phyloP scores from a whole-genome alignment of 2,888 invertebrate genomes.

The Cheilosia variabilis region DNA sequence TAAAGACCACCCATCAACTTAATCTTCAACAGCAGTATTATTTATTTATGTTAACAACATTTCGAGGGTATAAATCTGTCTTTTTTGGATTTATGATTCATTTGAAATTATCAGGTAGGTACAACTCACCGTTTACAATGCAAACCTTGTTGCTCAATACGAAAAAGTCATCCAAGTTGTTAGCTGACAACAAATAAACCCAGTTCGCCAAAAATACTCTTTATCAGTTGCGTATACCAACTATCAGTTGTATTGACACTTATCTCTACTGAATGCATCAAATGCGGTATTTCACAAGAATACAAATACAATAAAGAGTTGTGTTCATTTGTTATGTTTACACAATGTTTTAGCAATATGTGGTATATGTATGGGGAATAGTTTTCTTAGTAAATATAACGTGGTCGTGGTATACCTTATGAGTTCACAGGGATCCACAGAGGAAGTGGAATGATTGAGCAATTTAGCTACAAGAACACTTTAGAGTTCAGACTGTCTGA shows the following conservation, averaged over 20 bases:
- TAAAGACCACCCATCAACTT: no score
- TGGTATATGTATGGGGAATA: neutral
- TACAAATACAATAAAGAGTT: neutral
- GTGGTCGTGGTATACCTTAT: neutral
- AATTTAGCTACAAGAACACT: no score
- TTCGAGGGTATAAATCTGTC: neutral
- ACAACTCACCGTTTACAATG: neutral
- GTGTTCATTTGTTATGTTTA: neutral
- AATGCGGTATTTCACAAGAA: neutral
- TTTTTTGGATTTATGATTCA: neutral
- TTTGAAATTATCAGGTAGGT: neutral
- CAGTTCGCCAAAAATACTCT: neutral
- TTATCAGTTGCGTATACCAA: conserved; percentile 6
- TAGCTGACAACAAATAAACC: neutral
- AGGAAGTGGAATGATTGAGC: no score
- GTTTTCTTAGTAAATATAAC: neutral
- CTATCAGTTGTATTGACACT: conserved; percentile 11
- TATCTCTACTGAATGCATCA: neutral
- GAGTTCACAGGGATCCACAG: no score
- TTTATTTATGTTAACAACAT: neutral
- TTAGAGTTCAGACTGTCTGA: no score
- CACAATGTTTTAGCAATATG: neutral
- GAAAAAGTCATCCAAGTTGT: neutral
- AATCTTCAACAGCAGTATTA: neutral
- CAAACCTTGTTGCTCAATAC: neutral